phyloP scores from a whole-genome alignment of 2,797 vertebrate genomes.

The Esox masquinongy region DNA sequence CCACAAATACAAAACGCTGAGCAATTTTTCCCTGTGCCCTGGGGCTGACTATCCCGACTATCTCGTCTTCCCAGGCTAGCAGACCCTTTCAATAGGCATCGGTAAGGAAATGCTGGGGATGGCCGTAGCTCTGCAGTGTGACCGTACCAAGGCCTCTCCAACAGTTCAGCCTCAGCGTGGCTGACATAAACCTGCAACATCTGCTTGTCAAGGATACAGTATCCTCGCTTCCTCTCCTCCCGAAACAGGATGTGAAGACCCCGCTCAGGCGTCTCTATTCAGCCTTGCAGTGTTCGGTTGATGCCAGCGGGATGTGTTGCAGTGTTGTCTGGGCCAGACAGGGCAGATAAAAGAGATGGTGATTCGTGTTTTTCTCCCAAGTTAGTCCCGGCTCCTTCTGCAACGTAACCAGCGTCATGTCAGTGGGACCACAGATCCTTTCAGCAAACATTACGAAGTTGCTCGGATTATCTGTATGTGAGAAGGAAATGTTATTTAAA shows the following conservation, averaged over 20 bases:
- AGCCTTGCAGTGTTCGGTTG: too few species aligned
- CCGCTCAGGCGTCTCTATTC: too few species aligned
- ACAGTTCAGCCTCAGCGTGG: too few species aligned
- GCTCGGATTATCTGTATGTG: slow-evolving; percentile 34
- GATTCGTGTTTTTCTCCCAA: not conserved
- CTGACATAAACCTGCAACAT: too few species aligned
- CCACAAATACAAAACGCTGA: not conserved
- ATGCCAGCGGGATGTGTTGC: not conserved
- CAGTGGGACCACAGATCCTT: not conserved
- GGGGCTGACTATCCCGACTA: not conserved
- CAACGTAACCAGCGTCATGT: not conserved
- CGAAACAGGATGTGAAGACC: too few species aligned
- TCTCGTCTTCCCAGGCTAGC: not conserved
- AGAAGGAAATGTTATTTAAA: slow-evolving; percentile 41
- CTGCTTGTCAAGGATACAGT: too few species aligned
- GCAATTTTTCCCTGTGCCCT: not conserved
- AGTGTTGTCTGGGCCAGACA: not conserved
- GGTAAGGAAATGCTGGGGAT: not conserved
- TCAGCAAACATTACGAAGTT: slow-evolving; percentile 28
- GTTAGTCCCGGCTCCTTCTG: not conserved
- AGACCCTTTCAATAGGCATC: not conserved
- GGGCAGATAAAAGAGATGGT: slow-evolving; percentile 1
- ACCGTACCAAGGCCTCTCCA: not conserved
- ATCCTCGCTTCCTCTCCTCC: too few species aligned
- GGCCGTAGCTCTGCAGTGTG: not conserved